phyloP scores from a whole-genome alignment of 2,888 invertebrate species.

The Apamea monoglypha region DNA sequence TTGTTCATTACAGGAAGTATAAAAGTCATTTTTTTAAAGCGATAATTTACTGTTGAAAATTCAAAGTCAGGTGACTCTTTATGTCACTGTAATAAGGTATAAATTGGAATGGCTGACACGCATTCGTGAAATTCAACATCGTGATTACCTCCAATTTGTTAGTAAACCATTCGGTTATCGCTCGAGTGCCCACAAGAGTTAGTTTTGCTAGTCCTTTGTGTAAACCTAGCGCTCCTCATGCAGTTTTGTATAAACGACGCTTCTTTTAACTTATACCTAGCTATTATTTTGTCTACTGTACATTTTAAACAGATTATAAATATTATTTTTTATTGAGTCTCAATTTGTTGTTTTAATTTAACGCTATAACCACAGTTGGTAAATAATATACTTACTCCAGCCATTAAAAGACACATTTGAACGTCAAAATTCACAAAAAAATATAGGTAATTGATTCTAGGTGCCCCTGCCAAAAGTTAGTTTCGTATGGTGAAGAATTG shows the following conservation, averaged over 20 bases:
- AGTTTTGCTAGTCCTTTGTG: constrained; percentile 68
- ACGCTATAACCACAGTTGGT: not conserved
- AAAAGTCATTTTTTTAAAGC: not conserved
- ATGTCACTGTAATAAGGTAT: not conserved
- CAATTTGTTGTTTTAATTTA: constrained; percentile 61
- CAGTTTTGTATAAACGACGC: constrained; percentile 68
- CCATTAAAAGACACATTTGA: not conserved
- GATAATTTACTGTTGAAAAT: not conserved
- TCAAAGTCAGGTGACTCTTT: not conserved
- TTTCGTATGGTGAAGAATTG: too few relatives aligned
- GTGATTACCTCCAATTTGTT: constrained; percentile 10
- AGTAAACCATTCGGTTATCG: constrained; percentile 47
- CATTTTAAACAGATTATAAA: constrained; percentile 75
- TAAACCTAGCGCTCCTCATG: constrained; percentile 55
- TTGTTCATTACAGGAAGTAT: not conserved
- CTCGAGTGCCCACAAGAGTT: constrained; percentile 53
- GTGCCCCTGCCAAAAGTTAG: not conserved
- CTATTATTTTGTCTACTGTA: constrained; percentile 74
- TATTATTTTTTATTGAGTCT: constrained; percentile 76
- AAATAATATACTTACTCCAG: too few relatives aligned
- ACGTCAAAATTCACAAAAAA: not conserved
- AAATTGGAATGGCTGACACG: not conserved
- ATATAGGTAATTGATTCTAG: not conserved
- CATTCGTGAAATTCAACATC: not conserved
- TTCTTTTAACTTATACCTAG: constrained; percentile 58